Conservation (phyloP, 2,113 vertebrate species). For the Hemibagrus wyckioides region DNA sequence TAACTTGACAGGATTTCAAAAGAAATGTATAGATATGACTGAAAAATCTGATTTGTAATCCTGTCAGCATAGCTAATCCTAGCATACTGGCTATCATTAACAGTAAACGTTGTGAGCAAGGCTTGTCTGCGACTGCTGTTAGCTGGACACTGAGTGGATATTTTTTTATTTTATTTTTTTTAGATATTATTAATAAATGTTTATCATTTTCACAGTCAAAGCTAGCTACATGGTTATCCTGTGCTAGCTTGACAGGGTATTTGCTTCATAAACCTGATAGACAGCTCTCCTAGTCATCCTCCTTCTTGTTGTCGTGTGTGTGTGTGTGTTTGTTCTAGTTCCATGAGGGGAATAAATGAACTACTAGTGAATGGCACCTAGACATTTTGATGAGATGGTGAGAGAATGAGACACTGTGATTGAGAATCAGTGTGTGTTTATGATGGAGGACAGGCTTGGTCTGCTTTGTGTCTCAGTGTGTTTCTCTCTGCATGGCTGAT, state of each 20-base stretch:
- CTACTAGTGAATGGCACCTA: not conserved
- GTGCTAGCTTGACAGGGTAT: not conserved
- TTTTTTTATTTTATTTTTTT: too few species aligned
- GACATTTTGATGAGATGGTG: not conserved
- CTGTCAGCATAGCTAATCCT: not conserved
- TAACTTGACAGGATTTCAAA: not conserved
- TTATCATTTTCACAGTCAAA: not conserved
- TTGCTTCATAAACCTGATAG: not conserved
- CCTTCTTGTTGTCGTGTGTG: not conserved
- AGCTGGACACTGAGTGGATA: not conserved
- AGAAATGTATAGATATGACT: not conserved
- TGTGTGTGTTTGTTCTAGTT: not conserved
- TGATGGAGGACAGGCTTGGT: not conserved
- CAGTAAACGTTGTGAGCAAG: not conserved
- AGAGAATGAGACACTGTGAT: constrained; percentile 7
- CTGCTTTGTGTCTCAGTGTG: constrained; percentile 11
- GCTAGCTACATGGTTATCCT: not conserved
- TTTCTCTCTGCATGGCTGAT: constrained; percentile 29
- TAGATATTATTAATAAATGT: not conserved
- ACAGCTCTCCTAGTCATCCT: not conserved
- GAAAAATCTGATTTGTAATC: not conserved
- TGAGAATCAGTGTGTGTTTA: not conserved
- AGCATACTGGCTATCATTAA: not conserved
- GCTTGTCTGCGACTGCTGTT: not conserved
- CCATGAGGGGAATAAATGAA: not conserved